Base-by-base conservation (phyloP, 2,797 vertebrate species). In the Morus bassanus region DNA sequence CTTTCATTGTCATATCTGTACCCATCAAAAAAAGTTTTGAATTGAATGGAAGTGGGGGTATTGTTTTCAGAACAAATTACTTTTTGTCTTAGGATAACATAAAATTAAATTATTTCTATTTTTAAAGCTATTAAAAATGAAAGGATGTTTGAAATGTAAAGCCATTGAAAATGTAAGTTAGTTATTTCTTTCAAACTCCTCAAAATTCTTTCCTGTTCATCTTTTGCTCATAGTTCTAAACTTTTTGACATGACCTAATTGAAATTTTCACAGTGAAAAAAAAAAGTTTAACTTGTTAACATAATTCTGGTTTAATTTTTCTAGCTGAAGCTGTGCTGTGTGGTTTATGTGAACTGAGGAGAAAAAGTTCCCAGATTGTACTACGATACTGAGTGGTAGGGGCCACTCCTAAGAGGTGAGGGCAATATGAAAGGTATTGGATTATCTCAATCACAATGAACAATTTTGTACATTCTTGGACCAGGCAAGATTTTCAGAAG, bases 401-500 rank as follows among this genome's bases (percentile, higher is more conserved):
- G 12, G 6, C 18, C 10, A 11, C 43, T 53, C 23, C 9, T 28
- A 14, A 31, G 23, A 69, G 9, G 7, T 11, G 16, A 57, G 4
- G 7, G 17, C 11, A n/a, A 6, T 28, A 31, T 10, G 35, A 46
- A 67, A 73, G 4, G 12, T 67, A 11, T 7, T 48, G 63, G 2
- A 46, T 89, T 64, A 37, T 25, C 28, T 31, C n/a, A 22, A 51
- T 79, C 18, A 4, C 15, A 43, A 2, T 13, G 10, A 54, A 33
- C 4, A 27, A 17, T 46, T 73, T 35, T 43, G 22, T 18, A 4
- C 0, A 0, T 12, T 7, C 11, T 37, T 37, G 22, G 17, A 30
- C 4, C 41, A 57, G 51, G 25, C 7, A 50, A 65, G 14, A 19
- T 68, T 88, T 91, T 80, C 31, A 57, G 68, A 57, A 69, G 18